Conservation (phyloP, 2,797 vertebrate genomes). For the Sciurus vulgaris region DNA sequence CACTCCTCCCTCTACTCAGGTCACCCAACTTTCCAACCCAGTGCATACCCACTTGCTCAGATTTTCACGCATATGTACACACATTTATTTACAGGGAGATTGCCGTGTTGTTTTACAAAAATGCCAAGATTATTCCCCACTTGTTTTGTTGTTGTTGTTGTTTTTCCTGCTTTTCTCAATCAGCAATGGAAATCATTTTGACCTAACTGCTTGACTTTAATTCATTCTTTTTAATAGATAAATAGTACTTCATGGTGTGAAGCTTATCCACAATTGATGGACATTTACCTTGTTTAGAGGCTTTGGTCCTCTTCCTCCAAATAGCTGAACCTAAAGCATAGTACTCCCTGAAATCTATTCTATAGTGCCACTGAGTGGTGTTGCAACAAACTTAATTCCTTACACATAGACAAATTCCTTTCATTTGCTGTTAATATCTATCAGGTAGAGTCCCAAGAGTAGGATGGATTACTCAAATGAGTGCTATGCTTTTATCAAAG, state of each 20-base stretch:
- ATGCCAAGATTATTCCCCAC: neutral
- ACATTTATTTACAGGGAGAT: neutral
- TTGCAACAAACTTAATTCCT: neutral
- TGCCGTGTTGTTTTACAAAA: neutral
- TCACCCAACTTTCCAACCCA: neutral
- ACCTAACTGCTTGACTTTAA: neutral
- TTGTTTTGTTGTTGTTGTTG: neutral
- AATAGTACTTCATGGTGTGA: neutral
- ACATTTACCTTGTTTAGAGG: neutral
- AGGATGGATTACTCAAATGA: neutral
- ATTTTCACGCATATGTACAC: neutral
- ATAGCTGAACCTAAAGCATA: too few relatives aligned
- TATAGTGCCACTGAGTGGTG: neutral
- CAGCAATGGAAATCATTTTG: neutral
- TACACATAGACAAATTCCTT: neutral
- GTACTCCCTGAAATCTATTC: neutral
- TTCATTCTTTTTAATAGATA: neutral
- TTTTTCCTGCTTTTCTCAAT: neutral
- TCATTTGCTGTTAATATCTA: neutral
- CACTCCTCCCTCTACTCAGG: neutral
- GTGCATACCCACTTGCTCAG: neutral
- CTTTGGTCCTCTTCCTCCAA: neutral
- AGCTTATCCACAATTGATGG: neutral
- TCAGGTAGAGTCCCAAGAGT: neutral
- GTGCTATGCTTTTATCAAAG: neutral